These are phyloP conservation scores for Fabriciana adippe DNA, from an alignment of 2,888 invertebrate genomes.

Conservation along the genomic window DNA sequence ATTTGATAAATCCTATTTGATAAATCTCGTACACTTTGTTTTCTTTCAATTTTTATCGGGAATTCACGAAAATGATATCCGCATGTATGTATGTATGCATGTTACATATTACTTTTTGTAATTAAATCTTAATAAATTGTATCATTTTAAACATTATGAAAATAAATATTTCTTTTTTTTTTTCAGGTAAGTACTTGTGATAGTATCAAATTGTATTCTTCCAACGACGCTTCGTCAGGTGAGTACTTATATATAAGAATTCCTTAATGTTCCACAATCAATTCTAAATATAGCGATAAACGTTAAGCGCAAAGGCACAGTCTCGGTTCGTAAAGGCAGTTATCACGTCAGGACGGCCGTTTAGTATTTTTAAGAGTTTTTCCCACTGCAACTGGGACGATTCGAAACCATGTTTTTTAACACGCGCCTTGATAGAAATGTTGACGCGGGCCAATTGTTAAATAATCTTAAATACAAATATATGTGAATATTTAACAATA, in stretches of 20 bases:
- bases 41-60: not conserved
- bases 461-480: too few species aligned
- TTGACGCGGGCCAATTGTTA: too few species aligned
- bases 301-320: conserved; percentile 9
- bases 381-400: not conserved
- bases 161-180: conserved; percentile 6
- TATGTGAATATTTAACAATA: too few species aligned
- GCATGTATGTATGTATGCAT: too few species aligned
- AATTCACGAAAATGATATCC: not conserved
- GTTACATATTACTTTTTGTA: too few species aligned
- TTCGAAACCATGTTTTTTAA: not conserved
- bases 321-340: conserved; percentile 18
- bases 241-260: conserved; percentile 7
- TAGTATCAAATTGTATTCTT: not conserved
- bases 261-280: conserved; percentile 5
- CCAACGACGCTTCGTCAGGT: conserved; percentile 3
- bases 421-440: not conserved
- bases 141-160: not conserved
- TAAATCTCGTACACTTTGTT: too few species aligned
- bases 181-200: conserved; percentile 30
- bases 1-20: not conserved
- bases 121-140: too few species aligned
- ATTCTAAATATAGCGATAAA: conserved; percentile 21
- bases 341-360: conserved; percentile 2
- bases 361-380: conserved; percentile 9